Evolutionary conservation across 2,888 invertebrate genomes (phyloP), one percentile per base, ranked within the genome.

Genomic region (Notodonta ziczac): DNA sequence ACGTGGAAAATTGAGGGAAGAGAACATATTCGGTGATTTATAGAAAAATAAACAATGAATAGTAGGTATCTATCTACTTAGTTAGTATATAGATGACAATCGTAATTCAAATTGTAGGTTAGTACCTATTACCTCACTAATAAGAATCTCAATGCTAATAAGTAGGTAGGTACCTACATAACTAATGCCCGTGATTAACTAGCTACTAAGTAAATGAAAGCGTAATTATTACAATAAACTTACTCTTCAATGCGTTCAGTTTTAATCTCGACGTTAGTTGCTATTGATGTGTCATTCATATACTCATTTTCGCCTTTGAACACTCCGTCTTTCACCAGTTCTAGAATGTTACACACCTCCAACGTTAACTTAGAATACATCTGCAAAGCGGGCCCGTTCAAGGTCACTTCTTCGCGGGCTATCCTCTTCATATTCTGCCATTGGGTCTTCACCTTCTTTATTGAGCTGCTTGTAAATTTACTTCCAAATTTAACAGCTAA

Each of bases 401-500:
- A 64, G 0, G 87, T 68, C 48, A 92, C 85, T 72, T 94, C 93
- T 67, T 92, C 91, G 4, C 93, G 90, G 9, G 93, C 93, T 57
- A 92, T 89, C 14, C 92, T 85, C 75, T 93, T 94, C 93, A 94
- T 94, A 66, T 93, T 93, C 71, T 93, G 93, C 94, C 94, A 94
- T 69, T 93, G 93, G 5, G 92, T 93, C 72, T 93, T 93, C 50
- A 94, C 88, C 79, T 93, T 93, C 69, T 93, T 93, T 39, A 87
- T 88, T 16, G 91, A 89, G 67, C 86, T 91, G 13, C 80, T 85
- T 53, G 79, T 78, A 74, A 93, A 93, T 70, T 93, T 94, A 59
- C 76, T 81, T 5, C 93, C 93, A 58, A 89, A 93, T 68, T 82
- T 89, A n/a, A 70, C 61, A 2, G 83, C 78, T 59, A 94, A 75